These are phyloP conservation scores for Hirtodrosophila cameraria DNA, from an alignment of 2,888 invertebrate genomes.

Conservation along the genomic window DNA sequence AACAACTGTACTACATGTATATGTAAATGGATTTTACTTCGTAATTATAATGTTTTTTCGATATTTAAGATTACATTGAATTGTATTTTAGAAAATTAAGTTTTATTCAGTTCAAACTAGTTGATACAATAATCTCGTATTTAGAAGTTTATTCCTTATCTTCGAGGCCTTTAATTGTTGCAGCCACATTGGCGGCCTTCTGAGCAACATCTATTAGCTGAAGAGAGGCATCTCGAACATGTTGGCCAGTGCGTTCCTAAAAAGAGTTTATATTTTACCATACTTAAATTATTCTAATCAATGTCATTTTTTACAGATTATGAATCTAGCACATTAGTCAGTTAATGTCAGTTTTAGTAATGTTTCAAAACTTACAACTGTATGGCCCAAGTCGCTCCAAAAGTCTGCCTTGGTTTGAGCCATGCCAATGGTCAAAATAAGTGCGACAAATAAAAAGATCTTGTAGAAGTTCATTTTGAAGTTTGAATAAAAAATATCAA, in stretches of 20 bases:
- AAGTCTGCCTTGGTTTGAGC: constrained; percentile 70
- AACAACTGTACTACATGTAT: constrained; percentile 1
- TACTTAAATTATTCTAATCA: too few species aligned
- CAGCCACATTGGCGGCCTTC: constrained; percentile 72
- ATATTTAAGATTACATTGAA: background rate
- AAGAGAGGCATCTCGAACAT: constrained; percentile 73
- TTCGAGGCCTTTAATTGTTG: constrained; percentile 57
- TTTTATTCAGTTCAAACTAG: background rate
- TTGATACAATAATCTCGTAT: background rate
- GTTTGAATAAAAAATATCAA: background rate
- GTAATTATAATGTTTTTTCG: background rate
- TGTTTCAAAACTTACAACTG: constrained; percentile 62
- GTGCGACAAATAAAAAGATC: constrained; percentile 53
- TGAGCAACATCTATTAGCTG: constrained; percentile 70
- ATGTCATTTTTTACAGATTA: too few species aligned
- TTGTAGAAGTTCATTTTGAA: constrained; percentile 56
- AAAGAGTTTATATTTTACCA: background rate
- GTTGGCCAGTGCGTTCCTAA: constrained; percentile 73
- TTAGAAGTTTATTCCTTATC: constrained; percentile 7
- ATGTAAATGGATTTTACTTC: constrained; percentile 18
- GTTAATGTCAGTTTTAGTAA: background rate
- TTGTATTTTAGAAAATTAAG: background rate
- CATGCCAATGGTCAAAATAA: constrained; percentile 60
- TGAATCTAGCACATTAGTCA: too few species aligned
- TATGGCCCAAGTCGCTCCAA: constrained; percentile 75